Evolutionary conservation across 1,140 invertebrate species (phyloP), one percentile per base, ranked within the genome.

Genomic region (Drosophila eugracilis): DNA sequence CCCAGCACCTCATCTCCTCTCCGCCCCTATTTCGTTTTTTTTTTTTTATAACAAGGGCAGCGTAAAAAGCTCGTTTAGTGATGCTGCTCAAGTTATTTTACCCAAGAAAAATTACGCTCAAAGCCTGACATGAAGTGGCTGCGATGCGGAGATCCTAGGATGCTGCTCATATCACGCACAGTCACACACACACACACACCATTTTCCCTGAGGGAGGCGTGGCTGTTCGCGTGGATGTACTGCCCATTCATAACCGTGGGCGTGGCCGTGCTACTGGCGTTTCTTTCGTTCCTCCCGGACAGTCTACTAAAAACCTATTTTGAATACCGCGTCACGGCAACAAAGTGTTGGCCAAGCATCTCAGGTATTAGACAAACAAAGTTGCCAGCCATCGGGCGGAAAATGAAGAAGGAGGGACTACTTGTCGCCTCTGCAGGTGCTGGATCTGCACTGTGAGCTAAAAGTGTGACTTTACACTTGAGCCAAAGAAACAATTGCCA

Each of bases 291-390:
- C 60, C 55, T 5, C 12, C 66, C 69, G 55, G 72, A 36, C 53
- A 76, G 60, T 88, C 73, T 71, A 78, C 78, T 88, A 83, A 88
- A 83, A 88, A 78, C 70, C 75, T 72, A 88, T 88, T 88, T 67
- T 72, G 83, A 78, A 62, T 67, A 72, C 74, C 50, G 60, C 63
- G 54, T 12, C 70, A 53, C 48, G 53, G 47, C 63, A 59, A 70
- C 72, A 76, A 76, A 67, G 55, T 69, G 54, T 73, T 58, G 71
- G 63, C 49, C 71, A 85, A 62, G 59, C 62, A 66, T 72, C 39
- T 17, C 45, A 49, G 60, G 69, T 54, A 78, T 78, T 80, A 73
- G 81, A 81, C 73, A 41, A 80, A 85, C 80, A 86, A 77, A 81
- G 81, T 85, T 85, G 67, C 69, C 73, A 60, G 73, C 66, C 69